These are phyloP conservation scores for Andricus grossulariae DNA, from an alignment of 1,140 invertebrate genomes.

Conservation along the genomic window DNA sequence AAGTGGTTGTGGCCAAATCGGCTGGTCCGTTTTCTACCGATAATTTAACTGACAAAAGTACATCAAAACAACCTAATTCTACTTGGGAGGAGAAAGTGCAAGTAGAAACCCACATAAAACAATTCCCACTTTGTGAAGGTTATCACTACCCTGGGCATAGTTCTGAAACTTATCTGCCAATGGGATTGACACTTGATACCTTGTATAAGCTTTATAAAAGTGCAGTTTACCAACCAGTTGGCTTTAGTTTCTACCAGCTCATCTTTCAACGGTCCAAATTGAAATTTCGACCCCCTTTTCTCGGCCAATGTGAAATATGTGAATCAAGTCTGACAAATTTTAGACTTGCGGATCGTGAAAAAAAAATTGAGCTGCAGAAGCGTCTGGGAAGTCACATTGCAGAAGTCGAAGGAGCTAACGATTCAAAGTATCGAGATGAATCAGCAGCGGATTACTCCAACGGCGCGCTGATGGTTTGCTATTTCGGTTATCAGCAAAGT, in stretches of 20 bases:
- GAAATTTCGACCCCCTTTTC: not conserved
- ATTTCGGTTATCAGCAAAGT: not conserved
- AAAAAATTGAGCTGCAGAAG: not conserved
- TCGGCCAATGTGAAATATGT: no score
- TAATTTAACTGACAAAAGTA: not conserved
- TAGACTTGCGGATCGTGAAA: no score
- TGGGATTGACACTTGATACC: not conserved
- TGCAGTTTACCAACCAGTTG: not conserved
- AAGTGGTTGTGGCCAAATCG: no score
- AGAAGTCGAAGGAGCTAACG: not conserved
- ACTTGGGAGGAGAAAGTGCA: not conserved
- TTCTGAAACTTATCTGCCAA: conserved; percentile 10
- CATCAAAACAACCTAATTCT: no score
- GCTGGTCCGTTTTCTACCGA: no score
- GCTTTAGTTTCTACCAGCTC: not conserved
- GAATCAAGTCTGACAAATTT: not conserved
- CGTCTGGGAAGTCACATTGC: no score
- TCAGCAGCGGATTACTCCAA: not conserved
- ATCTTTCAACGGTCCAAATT: not conserved
- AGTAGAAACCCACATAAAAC: not conserved
- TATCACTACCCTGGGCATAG: not conserved
- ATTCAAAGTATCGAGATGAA: not conserved
- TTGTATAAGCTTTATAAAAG: conserved; percentile 8
- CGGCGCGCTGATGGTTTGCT: not conserved
- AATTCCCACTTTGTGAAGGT: not conserved